A percentile compares a stretch with the other conserved stretches of the same genome.
Evolutionary conservation across 2,888 invertebrate species (phyloP).

Genomic region (Galerucella pusilla): DNA sequence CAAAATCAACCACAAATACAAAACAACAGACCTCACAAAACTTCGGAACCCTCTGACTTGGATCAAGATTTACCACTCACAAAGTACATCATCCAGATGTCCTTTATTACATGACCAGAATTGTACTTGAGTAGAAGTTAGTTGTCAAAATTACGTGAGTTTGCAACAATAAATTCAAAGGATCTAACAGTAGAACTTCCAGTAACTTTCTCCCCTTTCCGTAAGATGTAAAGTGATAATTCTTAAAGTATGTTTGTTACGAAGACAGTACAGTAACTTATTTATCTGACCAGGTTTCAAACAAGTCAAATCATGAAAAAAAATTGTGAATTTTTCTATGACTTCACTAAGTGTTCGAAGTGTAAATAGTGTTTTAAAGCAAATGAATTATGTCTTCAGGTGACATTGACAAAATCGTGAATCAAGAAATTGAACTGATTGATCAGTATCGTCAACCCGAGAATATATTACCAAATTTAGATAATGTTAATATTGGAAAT

Average conservation of each 20-base stretch:
- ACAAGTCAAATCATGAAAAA: too few species aligned
- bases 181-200: slow-evolving; percentile 40
- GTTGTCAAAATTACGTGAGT: slow-evolving; percentile 51
- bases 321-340: too few species aligned
- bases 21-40: slow-evolving; percentile 37
- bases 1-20: slow-evolving; percentile 40
- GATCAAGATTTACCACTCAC: slow-evolving; percentile 52
- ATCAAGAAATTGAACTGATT: too few species aligned
- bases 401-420: too few species aligned
- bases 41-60: slow-evolving; percentile 34
- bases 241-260: slow-evolving; percentile 5
- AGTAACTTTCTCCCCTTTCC: slow-evolving; percentile 42
- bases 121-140: slow-evolving; percentile 45
- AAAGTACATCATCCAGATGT: slow-evolving; percentile 54
- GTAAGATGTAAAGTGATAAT: slow-evolving; percentile 6
- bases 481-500: too few species aligned
- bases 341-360: too few species aligned
- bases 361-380: too few species aligned
- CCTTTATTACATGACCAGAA: slow-evolving; percentile 53
- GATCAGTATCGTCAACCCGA: too few species aligned
- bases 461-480: too few species aligned
- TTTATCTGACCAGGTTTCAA: too few species aligned
- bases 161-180: slow-evolving; percentile 49
- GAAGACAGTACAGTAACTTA: background rate
- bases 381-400: too few species aligned